Base-by-base conservation (phyloP, 2,888 invertebrate species). In the Microctonus hyperodae region DNA sequence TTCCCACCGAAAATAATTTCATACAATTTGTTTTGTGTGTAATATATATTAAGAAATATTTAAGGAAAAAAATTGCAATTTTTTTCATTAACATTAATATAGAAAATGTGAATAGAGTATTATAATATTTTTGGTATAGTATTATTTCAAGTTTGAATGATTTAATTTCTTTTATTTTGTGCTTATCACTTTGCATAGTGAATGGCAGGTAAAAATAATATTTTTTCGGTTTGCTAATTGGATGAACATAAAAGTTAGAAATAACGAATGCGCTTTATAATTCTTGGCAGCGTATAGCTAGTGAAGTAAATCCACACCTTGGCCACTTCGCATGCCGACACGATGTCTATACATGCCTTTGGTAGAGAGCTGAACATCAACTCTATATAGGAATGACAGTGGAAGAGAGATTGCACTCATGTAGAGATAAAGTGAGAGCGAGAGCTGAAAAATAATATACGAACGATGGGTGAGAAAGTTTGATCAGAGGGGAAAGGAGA, bases 291-390 rank as follows among this genome's bases (percentile, higher is more conserved):
- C 33, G 33, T 23, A 55, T 28, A 35, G 40, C 28, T 20, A 28
- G 4, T 10, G 20, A 22, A 60, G 11, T 50, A 16, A 60, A 48
- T 13, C 48, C 35, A 66, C 61, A 62, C 55, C 48, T 50, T 28
- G 31, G 35, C 55, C 61, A 61, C 37, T 59, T 68, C 67, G 70
- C 66, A 74, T 72, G 67, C 71, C 74, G 62, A 72, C 70, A 72
- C 70, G 74, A 68, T 72, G 70, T 70, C 69, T 72, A n/a, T n/a
- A 74, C 74, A 70, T 61, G 70, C 50, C 59, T 57, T 69, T 57
- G 61, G 58, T 58, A 33, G 61, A 66, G 61, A n/a, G n/a, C n/a
- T n/a, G n/a, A n/a, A n/a, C 40, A 44, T 53, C 51, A 55, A 5
- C 3, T n/a, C n/a, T n/a, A n/a, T n/a, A n/a, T n/a, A n/a, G n/a